These are phyloP conservation scores for Congeria kusceri DNA, from an alignment of 2,888 invertebrate genomes.

Conservation along the genomic window DNA sequence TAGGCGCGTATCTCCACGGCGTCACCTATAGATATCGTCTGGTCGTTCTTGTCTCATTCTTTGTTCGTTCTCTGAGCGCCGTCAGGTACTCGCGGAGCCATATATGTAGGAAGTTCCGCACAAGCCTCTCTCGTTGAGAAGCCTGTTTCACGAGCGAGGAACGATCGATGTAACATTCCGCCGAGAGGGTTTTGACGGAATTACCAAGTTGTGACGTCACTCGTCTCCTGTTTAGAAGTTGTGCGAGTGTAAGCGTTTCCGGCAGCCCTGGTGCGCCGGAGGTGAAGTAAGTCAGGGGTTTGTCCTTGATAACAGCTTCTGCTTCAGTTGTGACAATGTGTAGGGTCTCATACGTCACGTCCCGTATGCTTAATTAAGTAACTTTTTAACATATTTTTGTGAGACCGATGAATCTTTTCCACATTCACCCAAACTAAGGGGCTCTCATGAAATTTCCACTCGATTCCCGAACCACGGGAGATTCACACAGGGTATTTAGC, in stretches of 20 bases:
- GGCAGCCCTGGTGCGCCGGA: constrained; percentile 14
- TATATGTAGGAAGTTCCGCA: constrained; percentile 34
- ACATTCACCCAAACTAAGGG: constrained; percentile 59
- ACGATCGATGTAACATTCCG: not conserved
- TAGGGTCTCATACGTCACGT: constrained; percentile 35
- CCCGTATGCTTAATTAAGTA: constrained; percentile 20
- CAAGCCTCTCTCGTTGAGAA: constrained; percentile 5
- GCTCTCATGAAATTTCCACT: constrained; percentile 51
- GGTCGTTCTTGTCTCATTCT: constrained; percentile 3
- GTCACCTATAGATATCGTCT: constrained; percentile 8
- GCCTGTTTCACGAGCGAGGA: constrained; percentile 11
- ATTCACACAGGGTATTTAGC: constrained; percentile 1
- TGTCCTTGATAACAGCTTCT: constrained; percentile 44
- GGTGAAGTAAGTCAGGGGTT: constrained; percentile 52
- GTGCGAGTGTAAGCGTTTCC: constrained; percentile 49
- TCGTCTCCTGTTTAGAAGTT: constrained; percentile 44
- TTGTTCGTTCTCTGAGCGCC: constrained; percentile 16
- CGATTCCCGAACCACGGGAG: not conserved
- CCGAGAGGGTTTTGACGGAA: not conserved
- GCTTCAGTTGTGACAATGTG: constrained; percentile 50
- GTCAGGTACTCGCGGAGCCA: constrained; percentile 42
- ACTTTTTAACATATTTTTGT: constrained; percentile 46
- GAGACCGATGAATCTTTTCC: constrained; percentile 54
- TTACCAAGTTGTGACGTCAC: constrained; percentile 32
- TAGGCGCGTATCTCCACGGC: not conserved